A percentile compares a stretch with the other conserved stretches of the same genome.
Evolutionary conservation across 2,113 vertebrate genomes (phyloP).

Genomic region (Geococcyx californianus): DNA sequence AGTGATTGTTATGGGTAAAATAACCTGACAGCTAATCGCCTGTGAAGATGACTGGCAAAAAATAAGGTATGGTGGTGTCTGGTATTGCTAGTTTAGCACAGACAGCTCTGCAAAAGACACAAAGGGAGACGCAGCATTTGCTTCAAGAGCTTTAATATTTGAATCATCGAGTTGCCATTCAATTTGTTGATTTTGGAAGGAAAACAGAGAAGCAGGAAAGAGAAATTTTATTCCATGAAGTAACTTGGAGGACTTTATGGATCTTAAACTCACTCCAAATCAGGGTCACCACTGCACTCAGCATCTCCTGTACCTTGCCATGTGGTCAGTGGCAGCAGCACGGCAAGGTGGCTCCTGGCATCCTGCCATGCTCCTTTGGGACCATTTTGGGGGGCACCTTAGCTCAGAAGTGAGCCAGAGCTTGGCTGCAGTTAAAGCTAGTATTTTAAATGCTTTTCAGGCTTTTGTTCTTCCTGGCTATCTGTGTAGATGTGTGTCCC

Average conservation of each 20-base stretch:
- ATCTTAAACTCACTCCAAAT: neutral
- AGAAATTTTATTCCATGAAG: neutral
- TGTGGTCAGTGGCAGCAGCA: neutral
- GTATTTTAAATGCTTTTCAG: neutral
- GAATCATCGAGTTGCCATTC: neutral
- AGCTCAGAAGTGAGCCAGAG: neutral
- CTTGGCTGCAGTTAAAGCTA: neutral
- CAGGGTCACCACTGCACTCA: rapidly evolving
- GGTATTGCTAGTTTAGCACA: neutral
- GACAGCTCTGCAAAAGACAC: neutral
- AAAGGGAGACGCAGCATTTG: neutral
- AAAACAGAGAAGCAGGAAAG: neutral
- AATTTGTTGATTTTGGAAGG: neutral
- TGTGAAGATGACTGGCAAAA: neutral
- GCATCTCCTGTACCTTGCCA: neutral
- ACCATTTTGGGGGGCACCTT: rapidly evolving
- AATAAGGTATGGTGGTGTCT: neutral
- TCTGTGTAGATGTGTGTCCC: neutral
- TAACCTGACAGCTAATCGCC: neutral
- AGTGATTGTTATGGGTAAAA: neutral
- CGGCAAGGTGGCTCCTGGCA: rapidly evolving
- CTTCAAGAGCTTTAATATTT: neutral
- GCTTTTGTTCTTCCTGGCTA: neutral
- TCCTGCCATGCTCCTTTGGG: neutral
- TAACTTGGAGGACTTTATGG: neutral